Evolutionary conservation across 2,797 vertebrate genomes (phyloP), one percentile per base, ranked within the genome.

Genomic region (Trachurus trachurus): DNA sequence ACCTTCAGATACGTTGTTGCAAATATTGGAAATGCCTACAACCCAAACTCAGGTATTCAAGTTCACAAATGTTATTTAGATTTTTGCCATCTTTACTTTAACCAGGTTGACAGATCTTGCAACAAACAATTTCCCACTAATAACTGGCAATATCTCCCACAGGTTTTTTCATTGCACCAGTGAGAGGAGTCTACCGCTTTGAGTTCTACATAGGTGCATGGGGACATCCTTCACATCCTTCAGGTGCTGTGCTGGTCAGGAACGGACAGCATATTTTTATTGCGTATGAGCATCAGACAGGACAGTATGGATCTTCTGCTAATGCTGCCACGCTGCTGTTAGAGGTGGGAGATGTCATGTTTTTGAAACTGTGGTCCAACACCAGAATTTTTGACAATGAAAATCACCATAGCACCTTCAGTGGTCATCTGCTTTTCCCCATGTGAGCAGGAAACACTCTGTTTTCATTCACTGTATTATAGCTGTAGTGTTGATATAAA

Each of bases 371-470:
- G 15, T 65, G 19, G 67, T 0, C 0, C 0, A 75, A 73, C 12
- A 0, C 71, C 40, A 66, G 15, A 10, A 67, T 92, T 3, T 58
- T 0, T 86, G 87, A 92, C 11, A 26, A 0, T 78, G 0, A 0
- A 1, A 17, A 58, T 66, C 57, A n/a, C 26, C 74, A 42, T 16
- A 87, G 1, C 58, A 92, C 83, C 7, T 91, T 92, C 44, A 91
- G 83, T 42, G 88, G 88, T 34, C 84, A 86, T 47, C 61, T 92
- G 57, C 82, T 92, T 44, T 92, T 92, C 34, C 66, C 76, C 31
- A 60, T 83, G 76, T 86, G 71, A 85, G 8, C 15, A 7, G 6
- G 2, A 74, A 81, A 56, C 16, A 5, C 5, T 40, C 12, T 0
- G 58, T 42, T 45, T 70, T 54, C 15, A 29, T 58, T 3, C 21